Percentiles rank a stretch among this genome's conserved stretches.
phyloP scores from a whole-genome alignment of 2,113 vertebrate species.

The Gopherus evgoodei region DNA sequence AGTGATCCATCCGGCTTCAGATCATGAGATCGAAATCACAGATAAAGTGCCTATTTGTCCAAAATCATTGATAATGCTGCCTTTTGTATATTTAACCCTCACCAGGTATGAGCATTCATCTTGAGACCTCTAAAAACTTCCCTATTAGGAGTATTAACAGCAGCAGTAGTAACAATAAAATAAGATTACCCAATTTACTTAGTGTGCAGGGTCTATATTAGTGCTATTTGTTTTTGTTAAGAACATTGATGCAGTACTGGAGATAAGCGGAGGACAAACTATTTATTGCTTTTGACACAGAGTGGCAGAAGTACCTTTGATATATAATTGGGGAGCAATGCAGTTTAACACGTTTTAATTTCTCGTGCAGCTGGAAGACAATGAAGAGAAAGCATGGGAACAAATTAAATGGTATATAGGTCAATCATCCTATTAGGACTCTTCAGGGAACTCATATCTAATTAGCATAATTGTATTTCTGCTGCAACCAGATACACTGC shows the following conservation, averaged over 20 bases:
- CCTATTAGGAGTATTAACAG: background rate
- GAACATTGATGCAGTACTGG: background rate
- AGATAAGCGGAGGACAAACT: slow-evolving; percentile 37
- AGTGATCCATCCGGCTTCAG: background rate
- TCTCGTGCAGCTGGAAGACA: slow-evolving; percentile 76
- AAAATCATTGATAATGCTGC: background rate
- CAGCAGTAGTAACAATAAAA: background rate
- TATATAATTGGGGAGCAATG: slow-evolving; percentile 67
- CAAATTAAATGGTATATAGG: slow-evolving; percentile 80
- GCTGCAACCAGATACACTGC: slow-evolving; percentile 71
- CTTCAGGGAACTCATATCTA: slow-evolving; percentile 72
- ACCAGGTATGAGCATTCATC: background rate
- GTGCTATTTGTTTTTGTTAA: background rate
- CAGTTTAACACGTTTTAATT: slow-evolving; percentile 78
- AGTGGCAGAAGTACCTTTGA: slow-evolving; percentile 70
- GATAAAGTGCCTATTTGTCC: fast-evolving
- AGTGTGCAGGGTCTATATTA: background rate
- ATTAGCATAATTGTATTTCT: slow-evolving; percentile 84
- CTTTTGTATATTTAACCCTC: background rate
- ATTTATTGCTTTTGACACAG: slow-evolving; percentile 62
- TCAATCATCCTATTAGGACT: slow-evolving; percentile 82
- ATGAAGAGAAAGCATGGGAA: slow-evolving; percentile 71
- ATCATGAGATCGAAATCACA: background rate
- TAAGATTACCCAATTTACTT: background rate
- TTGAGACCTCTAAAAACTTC: background rate